Evolutionary conservation across 1,140 invertebrate species (phyloP), one percentile per base, ranked within the genome.

Genomic region (Diuraphis noxia): DNA sequence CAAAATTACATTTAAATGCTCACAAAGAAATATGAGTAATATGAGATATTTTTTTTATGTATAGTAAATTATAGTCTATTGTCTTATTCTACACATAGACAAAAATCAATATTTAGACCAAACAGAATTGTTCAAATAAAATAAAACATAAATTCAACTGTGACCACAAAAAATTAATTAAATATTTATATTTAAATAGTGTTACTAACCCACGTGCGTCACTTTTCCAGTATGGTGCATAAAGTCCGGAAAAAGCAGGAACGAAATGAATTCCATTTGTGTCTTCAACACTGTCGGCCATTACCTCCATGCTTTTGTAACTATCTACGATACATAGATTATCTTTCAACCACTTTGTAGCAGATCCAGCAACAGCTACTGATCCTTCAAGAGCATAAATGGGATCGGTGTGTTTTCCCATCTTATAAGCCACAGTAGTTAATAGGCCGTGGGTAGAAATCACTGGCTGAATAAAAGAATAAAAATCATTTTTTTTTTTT

Each of bases 221-320:
- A 93, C 97, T 96, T 92, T 97, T 95, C 98, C 98, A 99, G 94
- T 99, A 97, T 1, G 99, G 99, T 92, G 98, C 97, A 94, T 98
- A 99, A 0, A 99, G 94, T 0, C 99, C 99, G 92, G 97, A 96
- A 94, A 99, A 99, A 84, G 97, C 97, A 13, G 98, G 98, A 34
- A 99, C 98, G 94, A 99, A 99, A 93, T 97, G 98, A 92, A 99
- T 96, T 93, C 97, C 98, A 77, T 95, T 95, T 3, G 96, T 96
- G 92, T 95, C 95, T 77, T 95, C 94, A 7, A 97, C 96, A 81
- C 93, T 94, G 77, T 94, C 93, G 4, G 96, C 96, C 34, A 97
- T 93, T 43, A 94, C 93, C 93, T 96, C 96, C 93, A 96, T 94
- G 92, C 96, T 94, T 92, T 94, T 92, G 10, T 95, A 94, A 52